Percentiles rank a stretch among this genome's conserved stretches.
Evolutionary conservation across 2,888 invertebrate species (phyloP).

Genomic region (Acanthacorydalis orientalis): DNA sequence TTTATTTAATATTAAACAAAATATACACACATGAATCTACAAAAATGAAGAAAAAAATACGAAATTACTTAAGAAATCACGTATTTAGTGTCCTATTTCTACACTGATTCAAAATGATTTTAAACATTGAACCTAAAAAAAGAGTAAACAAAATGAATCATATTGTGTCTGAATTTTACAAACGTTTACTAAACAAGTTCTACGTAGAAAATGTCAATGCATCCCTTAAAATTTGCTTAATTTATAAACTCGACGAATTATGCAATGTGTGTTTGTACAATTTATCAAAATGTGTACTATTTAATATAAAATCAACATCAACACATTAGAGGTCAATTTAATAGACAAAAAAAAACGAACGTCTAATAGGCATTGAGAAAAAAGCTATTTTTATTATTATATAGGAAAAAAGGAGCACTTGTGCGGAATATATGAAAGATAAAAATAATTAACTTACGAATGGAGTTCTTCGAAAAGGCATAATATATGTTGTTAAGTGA

Average conservation of each 20-base stretch:
- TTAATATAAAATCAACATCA: background rate
- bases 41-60: no score
- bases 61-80: no score
- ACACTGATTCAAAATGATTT: no score
- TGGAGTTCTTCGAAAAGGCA: conserved; percentile 6
- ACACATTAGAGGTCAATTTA: background rate
- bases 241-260: background rate
- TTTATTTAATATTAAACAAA: no score
- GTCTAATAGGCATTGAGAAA: background rate
- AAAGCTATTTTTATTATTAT: background rate
- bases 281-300: background rate
- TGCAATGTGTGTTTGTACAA: no score
- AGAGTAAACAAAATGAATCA: no score
- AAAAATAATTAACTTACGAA: conserved; percentile 2
- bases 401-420: background rate
- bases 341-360: background rate
- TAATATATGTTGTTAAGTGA: background rate
- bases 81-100: no score
- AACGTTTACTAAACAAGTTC: no score
- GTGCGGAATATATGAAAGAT: background rate
- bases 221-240: background rate
- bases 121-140: no score
- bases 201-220: no score
- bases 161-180: no score
- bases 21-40: no score